phyloP scores from a whole-genome alignment of 2,888 invertebrate genomes.

The Trypoxylon attenuatum region DNA sequence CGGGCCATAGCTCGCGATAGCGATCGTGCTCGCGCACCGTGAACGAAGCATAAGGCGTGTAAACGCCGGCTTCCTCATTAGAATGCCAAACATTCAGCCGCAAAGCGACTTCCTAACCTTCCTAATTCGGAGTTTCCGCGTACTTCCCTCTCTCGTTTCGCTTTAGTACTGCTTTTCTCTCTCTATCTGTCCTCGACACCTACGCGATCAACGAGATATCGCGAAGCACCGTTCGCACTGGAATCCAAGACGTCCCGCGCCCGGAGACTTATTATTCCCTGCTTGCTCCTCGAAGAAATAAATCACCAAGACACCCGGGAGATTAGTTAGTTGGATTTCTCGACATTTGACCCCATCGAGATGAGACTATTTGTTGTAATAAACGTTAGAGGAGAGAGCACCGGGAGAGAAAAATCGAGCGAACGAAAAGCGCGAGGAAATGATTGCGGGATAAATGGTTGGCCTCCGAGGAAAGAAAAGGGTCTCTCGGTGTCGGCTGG shows the following conservation, averaged over 20 bases:
- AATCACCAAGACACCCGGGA: too few relatives aligned
- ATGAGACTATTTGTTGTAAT: too few relatives aligned
- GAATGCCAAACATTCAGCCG: conserved; percentile 68
- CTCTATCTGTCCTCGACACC: not conserved
- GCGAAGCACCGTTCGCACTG: not conserved
- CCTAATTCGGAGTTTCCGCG: conserved; percentile 66
- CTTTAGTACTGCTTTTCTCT: not conserved
- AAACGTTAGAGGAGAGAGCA: too few relatives aligned
- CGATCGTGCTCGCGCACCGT: conserved; percentile 24
- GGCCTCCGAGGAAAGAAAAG: conserved; percentile 15
- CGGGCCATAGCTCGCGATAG: conserved; percentile 29
- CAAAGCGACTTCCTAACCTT: conserved; percentile 65
- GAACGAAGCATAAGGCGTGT: conserved; percentile 54
- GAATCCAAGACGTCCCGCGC: not conserved
- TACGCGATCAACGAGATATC: conserved; percentile 25
- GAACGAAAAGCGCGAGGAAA: not conserved
- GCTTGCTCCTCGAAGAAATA: too few relatives aligned
- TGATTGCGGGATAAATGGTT: not conserved
- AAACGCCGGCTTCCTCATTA: conserved; percentile 73
- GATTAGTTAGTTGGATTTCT: too few relatives aligned
- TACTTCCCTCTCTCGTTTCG: conserved; percentile 18
- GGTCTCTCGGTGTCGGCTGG: conserved; percentile 13
- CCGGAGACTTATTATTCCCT: too few relatives aligned
- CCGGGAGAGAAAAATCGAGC: too few relatives aligned
- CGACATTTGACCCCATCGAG: too few relatives aligned